These are phyloP conservation scores for Drosophila longiperda DNA, from an alignment of 2,888 invertebrate genomes.

Conservation along the genomic window DNA sequence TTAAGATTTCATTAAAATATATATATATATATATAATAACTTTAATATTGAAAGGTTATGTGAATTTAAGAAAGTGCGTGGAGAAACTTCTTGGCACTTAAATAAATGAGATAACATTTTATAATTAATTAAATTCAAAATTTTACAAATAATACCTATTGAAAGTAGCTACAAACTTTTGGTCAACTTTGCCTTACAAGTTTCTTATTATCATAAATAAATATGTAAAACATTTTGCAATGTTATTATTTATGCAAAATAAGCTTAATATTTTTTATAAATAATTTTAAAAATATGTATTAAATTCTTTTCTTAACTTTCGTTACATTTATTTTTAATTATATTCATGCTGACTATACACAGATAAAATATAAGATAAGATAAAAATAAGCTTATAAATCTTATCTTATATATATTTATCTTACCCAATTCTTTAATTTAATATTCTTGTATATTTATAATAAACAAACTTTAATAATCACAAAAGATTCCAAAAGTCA, in stretches of 20 bases:
- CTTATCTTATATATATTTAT: too few relatives aligned
- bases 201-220: neutral
- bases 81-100: neutral
- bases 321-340: neutral
- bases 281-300: neutral
- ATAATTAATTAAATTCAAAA: neutral
- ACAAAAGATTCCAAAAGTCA: neutral
- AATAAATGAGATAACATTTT: neutral
- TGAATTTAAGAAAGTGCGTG: neutral
- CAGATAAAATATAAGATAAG: too few relatives aligned
- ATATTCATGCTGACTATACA: too few relatives aligned
- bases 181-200: neutral
- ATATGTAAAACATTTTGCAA: neutral
- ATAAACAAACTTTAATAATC: neutral
- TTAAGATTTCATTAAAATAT: neutral
- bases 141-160: neutral
- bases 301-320: rapidly evolving
- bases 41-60: too few relatives aligned
- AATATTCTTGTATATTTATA: neutral
- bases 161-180: neutral
- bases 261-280: neutral
- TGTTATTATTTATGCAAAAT: neutral
- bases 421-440: too few relatives aligned
- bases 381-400: too few relatives aligned
- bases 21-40: neutral